These are phyloP conservation scores for Aegotheles bennettii DNA, from an alignment of 2,113 vertebrate genomes.

Conservation along the genomic window DNA sequence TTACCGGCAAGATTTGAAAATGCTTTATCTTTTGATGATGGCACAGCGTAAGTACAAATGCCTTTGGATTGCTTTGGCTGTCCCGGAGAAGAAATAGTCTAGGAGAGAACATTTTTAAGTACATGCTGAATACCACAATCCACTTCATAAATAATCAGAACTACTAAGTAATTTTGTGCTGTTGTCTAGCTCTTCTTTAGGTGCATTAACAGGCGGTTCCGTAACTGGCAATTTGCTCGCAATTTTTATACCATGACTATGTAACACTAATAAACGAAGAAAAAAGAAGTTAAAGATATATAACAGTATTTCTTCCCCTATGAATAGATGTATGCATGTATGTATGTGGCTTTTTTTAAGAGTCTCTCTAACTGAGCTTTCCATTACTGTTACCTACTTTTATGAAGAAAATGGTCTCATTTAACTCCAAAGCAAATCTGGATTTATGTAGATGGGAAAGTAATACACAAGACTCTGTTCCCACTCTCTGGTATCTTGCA, in stretches of 20 bases:
- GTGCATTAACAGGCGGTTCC: background rate
- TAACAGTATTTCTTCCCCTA: background rate
- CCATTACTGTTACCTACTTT: background rate
- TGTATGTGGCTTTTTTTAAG: background rate
- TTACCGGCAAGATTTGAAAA: conserved; percentile 98
- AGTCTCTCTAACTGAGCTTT: background rate
- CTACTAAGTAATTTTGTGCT: background rate
- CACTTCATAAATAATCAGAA: background rate
- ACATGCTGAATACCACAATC: background rate
- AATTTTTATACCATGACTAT: background rate
- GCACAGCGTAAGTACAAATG: conserved; percentile 96
- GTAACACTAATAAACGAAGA: background rate
- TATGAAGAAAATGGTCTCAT: background rate
- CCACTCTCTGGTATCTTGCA: background rate
- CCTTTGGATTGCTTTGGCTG: conserved; percentile 99
- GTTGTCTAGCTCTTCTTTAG: background rate
- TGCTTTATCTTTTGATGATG: conserved; percentile 99
- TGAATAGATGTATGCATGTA: background rate
- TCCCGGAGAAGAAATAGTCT: conserved; percentile 96
- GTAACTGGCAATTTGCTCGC: background rate
- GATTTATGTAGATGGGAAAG: background rate
- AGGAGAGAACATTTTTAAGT: conserved; percentile 7
- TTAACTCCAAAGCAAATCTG: background rate
- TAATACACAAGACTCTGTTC: background rate
- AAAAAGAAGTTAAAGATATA: background rate